phyloP scores from a whole-genome alignment of 2,888 invertebrate species.

The Drosophila colorata region DNA sequence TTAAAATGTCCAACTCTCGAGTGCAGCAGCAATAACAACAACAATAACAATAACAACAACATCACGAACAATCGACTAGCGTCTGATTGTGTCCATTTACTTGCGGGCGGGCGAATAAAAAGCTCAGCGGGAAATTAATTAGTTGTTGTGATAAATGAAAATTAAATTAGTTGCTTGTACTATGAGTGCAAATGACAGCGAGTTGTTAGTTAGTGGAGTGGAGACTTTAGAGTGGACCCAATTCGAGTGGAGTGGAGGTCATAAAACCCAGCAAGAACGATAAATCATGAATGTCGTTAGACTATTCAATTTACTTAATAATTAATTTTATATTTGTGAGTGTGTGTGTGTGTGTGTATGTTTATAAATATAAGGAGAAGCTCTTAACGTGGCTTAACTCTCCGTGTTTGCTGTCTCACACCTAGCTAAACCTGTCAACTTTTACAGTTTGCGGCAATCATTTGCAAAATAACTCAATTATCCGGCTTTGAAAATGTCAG shows the following conservation, averaged over 20 bases:
- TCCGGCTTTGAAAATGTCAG: conserved; percentile 40
- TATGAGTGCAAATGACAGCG: conserved; percentile 53
- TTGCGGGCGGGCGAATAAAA: conserved; percentile 38
- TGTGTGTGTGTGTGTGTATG: background rate
- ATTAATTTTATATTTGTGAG: conserved; percentile 29
- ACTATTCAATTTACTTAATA: conserved; percentile 36
- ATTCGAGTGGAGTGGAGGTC: conserved; percentile 38
- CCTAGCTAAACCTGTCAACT: conserved; percentile 33
- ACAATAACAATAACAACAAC: conserved; percentile 18
- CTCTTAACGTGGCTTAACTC: conserved; percentile 8
- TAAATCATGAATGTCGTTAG: conserved; percentile 30
- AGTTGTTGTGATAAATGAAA: conserved; percentile 78
- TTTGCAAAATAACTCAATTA: conserved; percentile 72
- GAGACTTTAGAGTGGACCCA: conserved; percentile 10
- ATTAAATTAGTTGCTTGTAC: conserved; percentile 77
- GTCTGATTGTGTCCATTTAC: conserved; percentile 57
- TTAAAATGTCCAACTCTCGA: conserved; percentile 72
- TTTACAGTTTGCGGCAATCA: conserved; percentile 53
- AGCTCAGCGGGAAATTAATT: conserved; percentile 76
- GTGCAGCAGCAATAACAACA: conserved; percentile 12
- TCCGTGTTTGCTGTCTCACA: conserved; percentile 1
- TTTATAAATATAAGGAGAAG: background rate
- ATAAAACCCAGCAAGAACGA: conserved; percentile 5
- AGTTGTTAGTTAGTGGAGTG: conserved; percentile 2
- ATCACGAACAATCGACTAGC: conserved; percentile 53